Base-by-base conservation (phyloP, 2,888 invertebrate genomes). In the Drosophila seclusa region DNA sequence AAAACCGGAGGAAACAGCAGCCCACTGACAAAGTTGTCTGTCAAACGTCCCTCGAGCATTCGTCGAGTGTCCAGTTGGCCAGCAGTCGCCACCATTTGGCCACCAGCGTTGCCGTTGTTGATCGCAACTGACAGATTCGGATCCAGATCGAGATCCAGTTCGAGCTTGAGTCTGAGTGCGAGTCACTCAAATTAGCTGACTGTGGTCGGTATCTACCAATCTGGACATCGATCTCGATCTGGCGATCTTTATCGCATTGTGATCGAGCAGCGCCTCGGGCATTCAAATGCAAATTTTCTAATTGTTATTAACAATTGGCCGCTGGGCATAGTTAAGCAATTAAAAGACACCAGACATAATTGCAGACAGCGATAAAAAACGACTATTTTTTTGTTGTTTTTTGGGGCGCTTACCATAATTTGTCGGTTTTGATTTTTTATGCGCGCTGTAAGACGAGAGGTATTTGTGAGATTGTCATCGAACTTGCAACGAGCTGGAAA, bases 251-350 rank as follows among this genome's bases (percentile, higher is more conserved):
- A 54, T 67, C 53, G 16, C 31, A 27, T 45, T 58, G 21, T 32
- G 55, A 18, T 36, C 52, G 61, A 71, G 57, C 62, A 57, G 16
- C 57, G 69, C 80, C 68, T 58, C 72, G 64, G 60, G 59, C 61
- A 50, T 48, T 49, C 36, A 57, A 61, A 81, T 85, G 84, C 84
- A 84, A 85, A 85, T 85, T 86, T 63, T 62, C 67, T 87, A 85
- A 85, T 85, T 85, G 84, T 89, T 89, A 89, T 85, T 85, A 85
- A 85, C 84, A 89, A 89, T 87, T 79, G 85, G 87, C 84, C 82
- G 82, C 64, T 73, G 84, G 89, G 82, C 82, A 81, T 80, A 85
- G 84, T 89, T 89, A 77, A 85, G 84, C 84, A 85, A 89, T 85
- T 85, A 84, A 84, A 82, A 83, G 83, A 80, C 83, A 86, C 79